Evolutionary conservation across 2,113 vertebrate species (phyloP), one percentile per base, ranked within the genome.

Genomic region (Corvus cornix): DNA sequence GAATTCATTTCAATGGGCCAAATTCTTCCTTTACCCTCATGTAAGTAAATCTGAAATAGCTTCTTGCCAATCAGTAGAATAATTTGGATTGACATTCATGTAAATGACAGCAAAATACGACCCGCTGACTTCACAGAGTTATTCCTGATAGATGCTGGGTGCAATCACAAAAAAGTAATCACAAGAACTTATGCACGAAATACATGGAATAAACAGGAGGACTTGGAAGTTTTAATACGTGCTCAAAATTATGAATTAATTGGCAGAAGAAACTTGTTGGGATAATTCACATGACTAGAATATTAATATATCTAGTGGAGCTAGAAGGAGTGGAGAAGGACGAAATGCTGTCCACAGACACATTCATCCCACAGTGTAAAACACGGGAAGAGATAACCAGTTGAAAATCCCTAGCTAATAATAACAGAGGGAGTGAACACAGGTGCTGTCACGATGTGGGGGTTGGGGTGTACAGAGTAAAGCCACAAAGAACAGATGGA

Each of bases 401-500:
- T 11, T 87, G 80, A 93, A 95, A 95, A 93, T 70, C 91, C 69
- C 80, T 27, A 53, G 76, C 67, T 93, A 77, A 81, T 86, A 86
- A 80, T 37, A 92, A 67, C 51, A 55, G 73, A 72, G 55, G 27
- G 75, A 83, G 39, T 10, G 68, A 88, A 83, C 16, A 13, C 88
- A 95, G 95, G 90, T 85, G 75, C 68, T 93, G 68, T 86, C 94
- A 90, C 48, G 0, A 53, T 77, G 76, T 58, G 88, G 87, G 58
- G 60, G 10, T 35, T 1, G 27, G 73, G 89, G n/a, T n/a, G 68
- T 33, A 51, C 46, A 81, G 35, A 78, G 63, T 39, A 87, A 95
- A 90, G 86, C 83, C 86, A 74, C 64, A 43, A 59, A 44, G 91
- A 96, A 89, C 95, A 96, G 96, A 95, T 96, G 95, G 94, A 95